A percentile compares a stretch with the other conserved stretches of the same genome.
These are phyloP conservation scores for Lucinisca nassula DNA, from an alignment of 2,888 invertebrate species.

Conservation along the genomic window DNA sequence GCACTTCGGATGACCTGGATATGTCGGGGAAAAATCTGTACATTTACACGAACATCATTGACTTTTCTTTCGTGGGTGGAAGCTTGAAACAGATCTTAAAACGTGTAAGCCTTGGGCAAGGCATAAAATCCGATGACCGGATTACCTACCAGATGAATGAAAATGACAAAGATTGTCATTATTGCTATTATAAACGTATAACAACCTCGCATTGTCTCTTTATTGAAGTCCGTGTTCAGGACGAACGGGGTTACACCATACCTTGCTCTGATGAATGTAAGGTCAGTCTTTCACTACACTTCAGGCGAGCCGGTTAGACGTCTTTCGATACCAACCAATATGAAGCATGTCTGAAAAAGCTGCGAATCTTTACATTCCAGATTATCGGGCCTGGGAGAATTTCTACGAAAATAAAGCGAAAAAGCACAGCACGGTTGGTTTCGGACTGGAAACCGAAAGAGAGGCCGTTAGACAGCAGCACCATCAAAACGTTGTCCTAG, in stretches of 20 bases:
- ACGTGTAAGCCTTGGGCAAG: too few species aligned
- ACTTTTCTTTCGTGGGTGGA: too few species aligned
- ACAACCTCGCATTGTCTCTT: background rate
- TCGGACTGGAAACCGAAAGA: background rate
- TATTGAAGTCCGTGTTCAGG: background rate
- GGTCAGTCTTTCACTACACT: conserved; percentile 5
- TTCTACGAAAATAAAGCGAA: background rate
- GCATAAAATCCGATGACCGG: too few species aligned
- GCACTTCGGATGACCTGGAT: background rate
- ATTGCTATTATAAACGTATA: background rate
- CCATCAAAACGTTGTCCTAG: background rate
- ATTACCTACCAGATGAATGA: too few species aligned
- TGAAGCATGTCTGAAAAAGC: background rate
- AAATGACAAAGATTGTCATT: background rate
- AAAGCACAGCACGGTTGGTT: background rate
- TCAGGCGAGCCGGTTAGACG: background rate
- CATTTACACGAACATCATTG: too few species aligned
- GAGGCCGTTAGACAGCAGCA: background rate
- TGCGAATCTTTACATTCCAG: background rate
- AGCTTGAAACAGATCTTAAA: too few species aligned
- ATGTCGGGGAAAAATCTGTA: background rate
- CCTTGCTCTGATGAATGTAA: background rate
- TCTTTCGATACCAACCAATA: background rate
- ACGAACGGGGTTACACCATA: background rate
- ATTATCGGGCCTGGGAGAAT: background rate